Percentiles rank a stretch among this genome's conserved stretches.
phyloP scores from a whole-genome alignment of 2,113 vertebrate species.

The Trinectes maculatus region DNA sequence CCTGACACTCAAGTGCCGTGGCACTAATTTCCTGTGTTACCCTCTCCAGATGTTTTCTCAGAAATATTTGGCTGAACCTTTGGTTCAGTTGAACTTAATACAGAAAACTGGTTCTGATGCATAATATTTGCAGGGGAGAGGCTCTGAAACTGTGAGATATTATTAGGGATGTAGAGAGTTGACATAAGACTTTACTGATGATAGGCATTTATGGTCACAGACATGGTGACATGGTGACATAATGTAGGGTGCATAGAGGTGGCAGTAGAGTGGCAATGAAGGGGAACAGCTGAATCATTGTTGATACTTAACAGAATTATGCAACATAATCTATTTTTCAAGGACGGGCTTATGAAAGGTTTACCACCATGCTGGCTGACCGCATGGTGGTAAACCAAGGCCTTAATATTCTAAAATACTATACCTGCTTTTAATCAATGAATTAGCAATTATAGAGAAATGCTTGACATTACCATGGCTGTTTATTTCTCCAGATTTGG shows the following conservation, averaged over 20 bases:
- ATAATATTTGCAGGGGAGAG: neutral
- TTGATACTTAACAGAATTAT: conserved; percentile 63
- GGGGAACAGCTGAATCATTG: conserved; percentile 56
- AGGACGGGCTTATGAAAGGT: conserved; percentile 27
- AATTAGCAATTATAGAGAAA: conserved; percentile 3
- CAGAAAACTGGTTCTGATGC: neutral
- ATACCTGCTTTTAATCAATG: neutral
- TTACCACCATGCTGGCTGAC: conserved; percentile 15
- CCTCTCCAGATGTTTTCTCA: neutral
- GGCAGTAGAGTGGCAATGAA: conserved; percentile 34
- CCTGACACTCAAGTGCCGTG: conserved; percentile 9
- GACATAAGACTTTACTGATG: neutral
- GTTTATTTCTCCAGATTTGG: too few species aligned
- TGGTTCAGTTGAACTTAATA: conserved; percentile 4
- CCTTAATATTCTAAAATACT: neutral
- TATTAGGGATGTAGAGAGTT: conserved; percentile 1
- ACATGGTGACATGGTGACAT: too few species aligned
- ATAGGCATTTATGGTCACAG: neutral
- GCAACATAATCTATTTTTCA: conserved; percentile 48
- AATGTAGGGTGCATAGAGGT: conserved; percentile 44
- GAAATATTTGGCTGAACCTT: conserved; percentile 7
- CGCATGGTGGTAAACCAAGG: conserved; percentile 8
- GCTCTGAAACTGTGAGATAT: conserved; percentile 14
- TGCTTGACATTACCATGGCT: conserved; percentile 1
- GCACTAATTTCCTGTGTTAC: neutral